Conservation (phyloP, 2,888 invertebrate species). For the Formica aserva region DNA sequence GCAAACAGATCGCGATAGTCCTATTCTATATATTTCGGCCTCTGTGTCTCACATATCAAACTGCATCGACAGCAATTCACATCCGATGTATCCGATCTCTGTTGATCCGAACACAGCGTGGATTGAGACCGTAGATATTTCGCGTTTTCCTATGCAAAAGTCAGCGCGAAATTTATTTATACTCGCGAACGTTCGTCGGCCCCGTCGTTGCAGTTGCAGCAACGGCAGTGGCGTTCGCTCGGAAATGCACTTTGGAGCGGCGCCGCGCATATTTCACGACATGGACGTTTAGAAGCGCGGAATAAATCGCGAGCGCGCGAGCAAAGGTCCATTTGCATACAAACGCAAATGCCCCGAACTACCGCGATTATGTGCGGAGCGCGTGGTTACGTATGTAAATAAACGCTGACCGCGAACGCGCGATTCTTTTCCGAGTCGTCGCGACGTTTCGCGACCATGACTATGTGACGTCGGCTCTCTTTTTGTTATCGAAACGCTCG, state of each 20-base stretch:
- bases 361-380: slow-evolving; percentile 16
- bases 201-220: not conserved
- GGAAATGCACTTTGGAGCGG: slow-evolving; percentile 39
- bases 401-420: slow-evolving; percentile 17
- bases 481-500: not conserved
- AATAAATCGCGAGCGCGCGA: slow-evolving; percentile 31
- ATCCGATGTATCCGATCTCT: not conserved
- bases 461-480: not conserved
- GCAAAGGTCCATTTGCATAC: slow-evolving; percentile 40
- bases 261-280: slow-evolving; percentile 48
- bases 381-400: slow-evolving; percentile 31
- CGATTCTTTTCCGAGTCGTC: not conserved
- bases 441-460: not conserved
- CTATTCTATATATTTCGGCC: not conserved
- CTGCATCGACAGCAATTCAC: not conserved
- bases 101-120: slow-evolving; percentile 3
- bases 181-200: slow-evolving; percentile 3
- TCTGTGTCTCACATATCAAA: not conserved
- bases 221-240: not conserved
- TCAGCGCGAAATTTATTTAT: slow-evolving; percentile 46
- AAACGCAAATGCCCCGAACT: slow-evolving; percentile 1
- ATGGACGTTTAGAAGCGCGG: slow-evolving; percentile 37
- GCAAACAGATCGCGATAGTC: not conserved
- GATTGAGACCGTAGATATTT: slow-evolving; percentile 18
- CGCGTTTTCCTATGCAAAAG: not conserved